Evolutionary conservation across 2,888 invertebrate species (phyloP).

Genomic region (Cloeon dipterum): DNA sequence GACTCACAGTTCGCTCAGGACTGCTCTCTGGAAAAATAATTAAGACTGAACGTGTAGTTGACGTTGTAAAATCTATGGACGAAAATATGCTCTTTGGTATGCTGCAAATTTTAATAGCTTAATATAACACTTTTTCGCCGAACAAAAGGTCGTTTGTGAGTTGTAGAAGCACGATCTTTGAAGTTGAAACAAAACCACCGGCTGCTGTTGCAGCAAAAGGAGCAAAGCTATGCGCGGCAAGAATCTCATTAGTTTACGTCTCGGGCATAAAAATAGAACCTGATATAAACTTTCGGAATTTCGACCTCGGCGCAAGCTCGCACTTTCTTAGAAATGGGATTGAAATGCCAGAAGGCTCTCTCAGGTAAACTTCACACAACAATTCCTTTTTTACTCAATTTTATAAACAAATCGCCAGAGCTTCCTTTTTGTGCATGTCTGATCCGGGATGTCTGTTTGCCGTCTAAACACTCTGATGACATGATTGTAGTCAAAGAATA

Average conservation of each 20-base stretch:
- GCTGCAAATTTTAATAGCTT: no score
- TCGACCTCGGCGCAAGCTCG: neutral
- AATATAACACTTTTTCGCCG: no score
- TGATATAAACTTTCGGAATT: neutral
- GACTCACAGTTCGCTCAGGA: constrained; percentile 19
- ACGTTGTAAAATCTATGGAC: neutral
- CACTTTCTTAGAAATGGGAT: no score
- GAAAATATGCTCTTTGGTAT: neutral
- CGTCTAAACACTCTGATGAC: no score
- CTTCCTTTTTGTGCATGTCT: neutral
- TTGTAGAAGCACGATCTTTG: no score
- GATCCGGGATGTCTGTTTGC: no score
- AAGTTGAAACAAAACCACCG: no score
- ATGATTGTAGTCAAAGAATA: no score
- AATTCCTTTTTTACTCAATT: neutral
- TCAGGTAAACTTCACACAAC: no score
- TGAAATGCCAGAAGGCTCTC: neutral
- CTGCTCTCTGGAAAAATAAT: constrained; percentile 16
- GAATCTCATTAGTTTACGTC: neutral
- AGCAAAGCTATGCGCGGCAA: neutral
- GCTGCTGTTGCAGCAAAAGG: neutral
- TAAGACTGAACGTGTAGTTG: neutral
- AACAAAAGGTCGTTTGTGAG: no score
- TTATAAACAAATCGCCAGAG: neutral
- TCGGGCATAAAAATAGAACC: neutral